A percentile compares a stretch with the other conserved stretches of the same genome.
Evolutionary conservation across 2,888 invertebrate species (phyloP).

Genomic region (Hofmannophila pseudospretella): DNA sequence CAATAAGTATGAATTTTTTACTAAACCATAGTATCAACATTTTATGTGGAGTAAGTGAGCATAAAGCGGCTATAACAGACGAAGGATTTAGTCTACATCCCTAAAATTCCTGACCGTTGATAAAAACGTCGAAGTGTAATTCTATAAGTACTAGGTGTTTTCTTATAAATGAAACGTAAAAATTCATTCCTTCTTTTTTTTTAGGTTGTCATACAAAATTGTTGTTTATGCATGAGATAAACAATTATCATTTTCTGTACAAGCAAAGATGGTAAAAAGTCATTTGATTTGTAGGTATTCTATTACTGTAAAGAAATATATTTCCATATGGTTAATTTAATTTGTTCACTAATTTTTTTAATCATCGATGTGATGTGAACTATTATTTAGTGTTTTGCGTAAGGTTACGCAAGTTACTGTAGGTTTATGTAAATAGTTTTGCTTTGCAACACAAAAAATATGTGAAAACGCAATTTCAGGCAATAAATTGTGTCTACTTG

Average conservation of each 20-base stretch:
- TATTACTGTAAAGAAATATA: constrained; percentile 46
- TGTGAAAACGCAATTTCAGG: constrained; percentile 32
- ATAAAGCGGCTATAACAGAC: constrained; percentile 20
- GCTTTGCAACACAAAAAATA: constrained; percentile 39
- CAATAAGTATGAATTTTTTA: too few relatives aligned
- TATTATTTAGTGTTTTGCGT: constrained; percentile 39
- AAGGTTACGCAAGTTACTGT: constrained; percentile 44
- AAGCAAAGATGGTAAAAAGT: constrained; percentile 27
- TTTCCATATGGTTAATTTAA: constrained; percentile 41
- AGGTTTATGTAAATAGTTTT: constrained; percentile 68
- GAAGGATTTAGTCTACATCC: constrained; percentile 9
- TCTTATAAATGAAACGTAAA: constrained; percentile 37
- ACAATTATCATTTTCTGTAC: constrained; percentile 26
- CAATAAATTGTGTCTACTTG: constrained; percentile 30
- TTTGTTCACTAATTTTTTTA: constrained; percentile 30
- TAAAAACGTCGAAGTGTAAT: constrained; percentile 18
- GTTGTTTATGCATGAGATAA: constrained; percentile 34
- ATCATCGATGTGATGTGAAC: constrained; percentile 34
- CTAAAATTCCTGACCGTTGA: constrained; percentile 20
- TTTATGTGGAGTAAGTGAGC: constrained; percentile 13
- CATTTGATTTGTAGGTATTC: constrained; percentile 39
- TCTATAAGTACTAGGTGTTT: constrained; percentile 33
- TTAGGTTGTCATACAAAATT: constrained; percentile 53
- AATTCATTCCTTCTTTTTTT: constrained; percentile 67
- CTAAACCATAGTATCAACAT: neutral